A percentile compares a stretch with the other conserved stretches of the same genome.
These are phyloP conservation scores for Drosophila formosana DNA, from an alignment of 2,888 invertebrate genomes.

Conservation along the genomic window DNA sequence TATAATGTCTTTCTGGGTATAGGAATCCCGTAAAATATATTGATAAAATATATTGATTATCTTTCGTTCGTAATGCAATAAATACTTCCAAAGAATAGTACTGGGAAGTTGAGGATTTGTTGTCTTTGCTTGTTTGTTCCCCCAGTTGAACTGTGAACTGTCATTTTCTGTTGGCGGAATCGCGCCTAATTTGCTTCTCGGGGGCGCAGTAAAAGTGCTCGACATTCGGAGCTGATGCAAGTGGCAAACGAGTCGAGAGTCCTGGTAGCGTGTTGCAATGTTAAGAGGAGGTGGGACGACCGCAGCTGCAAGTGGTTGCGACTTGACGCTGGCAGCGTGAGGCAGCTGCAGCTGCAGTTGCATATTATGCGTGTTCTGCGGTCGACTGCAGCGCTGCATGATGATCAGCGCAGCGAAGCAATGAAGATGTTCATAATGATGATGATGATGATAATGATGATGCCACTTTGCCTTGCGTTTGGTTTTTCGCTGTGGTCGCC, in stretches of 20 bases:
- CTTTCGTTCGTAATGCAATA: neutral
- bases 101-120: too few relatives aligned
- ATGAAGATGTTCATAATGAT: conserved; percentile 17
- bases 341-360: conserved; percentile 33
- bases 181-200: conserved; percentile 27
- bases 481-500: conserved; percentile 16
- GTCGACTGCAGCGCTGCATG: conserved; percentile 27
- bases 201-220: conserved; percentile 28
- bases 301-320: conserved; percentile 42
- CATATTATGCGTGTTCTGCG: conserved; percentile 57
- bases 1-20: too few relatives aligned
- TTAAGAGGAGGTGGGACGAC: neutral
- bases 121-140: neutral
- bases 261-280: conserved; percentile 1
- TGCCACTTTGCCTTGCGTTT: conserved; percentile 30
- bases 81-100: too few relatives aligned
- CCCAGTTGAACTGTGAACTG: conserved; percentile 9
- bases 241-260: neutral
- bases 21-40: too few relatives aligned
- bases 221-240: conserved; percentile 29
- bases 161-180: conserved; percentile 9
- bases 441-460: conserved; percentile 11
- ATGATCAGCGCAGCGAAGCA: conserved; percentile 9
- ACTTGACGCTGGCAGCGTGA: conserved; percentile 14
- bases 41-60: too few relatives aligned